Conservation (phyloP, 2,888 invertebrate species). For the Drosophila lutescens region DNA sequence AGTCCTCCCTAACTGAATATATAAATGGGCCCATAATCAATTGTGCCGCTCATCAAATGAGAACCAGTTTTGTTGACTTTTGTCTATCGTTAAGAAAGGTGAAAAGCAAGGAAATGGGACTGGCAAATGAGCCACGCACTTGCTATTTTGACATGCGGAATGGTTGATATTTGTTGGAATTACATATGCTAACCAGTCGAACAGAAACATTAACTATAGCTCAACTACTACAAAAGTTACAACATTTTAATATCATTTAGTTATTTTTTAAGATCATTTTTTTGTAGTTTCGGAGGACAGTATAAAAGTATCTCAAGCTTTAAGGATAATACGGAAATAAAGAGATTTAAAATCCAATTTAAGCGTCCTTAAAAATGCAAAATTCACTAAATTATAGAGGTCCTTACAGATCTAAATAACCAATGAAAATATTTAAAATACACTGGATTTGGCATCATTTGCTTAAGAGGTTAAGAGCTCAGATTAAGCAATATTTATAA, state of each 20-base stretch:
- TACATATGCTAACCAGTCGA: not conserved
- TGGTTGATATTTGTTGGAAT: slow-evolving; percentile 3
- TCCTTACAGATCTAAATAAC: no score
- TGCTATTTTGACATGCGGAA: slow-evolving; percentile 19
- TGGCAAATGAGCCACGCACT: slow-evolving; percentile 32
- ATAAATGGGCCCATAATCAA: slow-evolving; percentile 22
- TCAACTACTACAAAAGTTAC: not conserved
- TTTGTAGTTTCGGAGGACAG: no score
- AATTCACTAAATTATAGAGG: no score
- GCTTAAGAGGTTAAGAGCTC: no score
- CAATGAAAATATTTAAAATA: no score
- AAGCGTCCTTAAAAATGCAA: no score
- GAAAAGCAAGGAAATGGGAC: slow-evolving; percentile 24
- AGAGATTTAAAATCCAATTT: no score
- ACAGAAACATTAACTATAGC: not conserved
- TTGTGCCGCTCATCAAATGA: slow-evolving; percentile 40
- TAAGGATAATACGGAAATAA: no score
- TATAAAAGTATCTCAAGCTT: no score
- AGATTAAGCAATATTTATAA: no score
- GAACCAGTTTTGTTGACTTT: slow-evolving; percentile 41
- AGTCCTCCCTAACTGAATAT: slow-evolving; percentile 22
- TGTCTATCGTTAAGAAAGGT: slow-evolving; percentile 8
- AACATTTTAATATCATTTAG: not conserved
- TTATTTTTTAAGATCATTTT: no score
- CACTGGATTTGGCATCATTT: no score